These are phyloP conservation scores for Setipinna tenuifilis DNA, from an alignment of 2,797 vertebrate genomes.

Conservation along the genomic window DNA sequence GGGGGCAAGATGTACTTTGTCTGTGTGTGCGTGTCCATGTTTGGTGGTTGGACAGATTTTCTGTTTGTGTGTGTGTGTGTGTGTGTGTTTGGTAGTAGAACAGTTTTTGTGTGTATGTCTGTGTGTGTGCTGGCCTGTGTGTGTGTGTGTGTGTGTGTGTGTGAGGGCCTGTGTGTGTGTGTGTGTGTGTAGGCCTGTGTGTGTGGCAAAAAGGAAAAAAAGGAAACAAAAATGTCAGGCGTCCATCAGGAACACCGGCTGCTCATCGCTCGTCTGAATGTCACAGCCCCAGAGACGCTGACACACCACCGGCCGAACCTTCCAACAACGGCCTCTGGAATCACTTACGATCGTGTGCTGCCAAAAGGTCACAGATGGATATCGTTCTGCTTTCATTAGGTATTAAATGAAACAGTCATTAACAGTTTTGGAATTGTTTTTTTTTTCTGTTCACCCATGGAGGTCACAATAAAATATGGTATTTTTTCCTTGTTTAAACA, in stretches of 20 bases:
- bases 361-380: neutral
- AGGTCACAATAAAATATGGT: neutral
- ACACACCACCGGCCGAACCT: neutral
- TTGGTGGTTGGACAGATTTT: no score
- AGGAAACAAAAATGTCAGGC: neutral
- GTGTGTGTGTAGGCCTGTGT: neutral
- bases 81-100: neutral
- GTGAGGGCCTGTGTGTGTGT: conserved; percentile 5
- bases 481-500: neutral
- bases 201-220: neutral
- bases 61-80: neutral
- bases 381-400: neutral
- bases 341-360: neutral
- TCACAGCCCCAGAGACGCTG: neutral
- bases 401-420: neutral
- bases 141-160: conserved; percentile 4
- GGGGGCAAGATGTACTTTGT: neutral
- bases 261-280: neutral
- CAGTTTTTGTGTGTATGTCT: neutral
- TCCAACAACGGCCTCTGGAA: neutral
- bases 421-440: neutral
- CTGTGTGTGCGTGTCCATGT: neutral
- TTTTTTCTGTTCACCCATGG: neutral
- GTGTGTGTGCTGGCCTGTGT: neutral
- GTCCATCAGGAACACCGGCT: neutral